phyloP scores from a whole-genome alignment of 2,113 vertebrate genomes.

The Hydropotes inermis region DNA sequence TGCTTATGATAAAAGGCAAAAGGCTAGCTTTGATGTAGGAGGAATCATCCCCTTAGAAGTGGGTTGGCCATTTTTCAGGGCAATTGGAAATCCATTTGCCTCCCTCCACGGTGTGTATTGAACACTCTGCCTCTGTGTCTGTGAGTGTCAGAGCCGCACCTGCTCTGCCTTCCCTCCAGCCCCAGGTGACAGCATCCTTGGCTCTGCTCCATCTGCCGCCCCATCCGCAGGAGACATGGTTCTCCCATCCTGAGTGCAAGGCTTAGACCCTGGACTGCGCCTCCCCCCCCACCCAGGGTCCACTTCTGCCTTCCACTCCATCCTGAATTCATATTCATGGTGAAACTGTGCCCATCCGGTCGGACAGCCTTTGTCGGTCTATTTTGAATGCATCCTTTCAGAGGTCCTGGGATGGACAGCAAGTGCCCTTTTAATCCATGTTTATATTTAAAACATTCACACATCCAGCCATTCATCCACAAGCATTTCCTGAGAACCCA shows the following conservation, averaged over 20 bases:
- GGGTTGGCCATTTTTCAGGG: not conserved
- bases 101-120: not conserved
- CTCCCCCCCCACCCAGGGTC: too few relatives aligned
- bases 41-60: not conserved
- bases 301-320: not conserved
- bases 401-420: not conserved
- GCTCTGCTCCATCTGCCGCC: rapidly evolving
- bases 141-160: not conserved
- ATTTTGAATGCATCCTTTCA: not conserved
- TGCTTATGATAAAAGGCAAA: not conserved
- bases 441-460: not conserved
- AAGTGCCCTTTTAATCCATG: not conserved
- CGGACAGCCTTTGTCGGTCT: not conserved
- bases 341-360: rapidly evolving
- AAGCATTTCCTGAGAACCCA: not conserved
- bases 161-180: not conserved
- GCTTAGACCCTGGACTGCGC: not conserved
- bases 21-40: not conserved
- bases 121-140: too few relatives aligned
- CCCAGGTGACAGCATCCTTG: not conserved
- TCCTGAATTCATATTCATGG: not conserved
- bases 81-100: not conserved
- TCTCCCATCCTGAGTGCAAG: not conserved
- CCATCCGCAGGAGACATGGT: rapidly evolving
- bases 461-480: not conserved